Base-by-base conservation (phyloP, 2,888 invertebrate species). In the Tholera decimalis region DNA sequence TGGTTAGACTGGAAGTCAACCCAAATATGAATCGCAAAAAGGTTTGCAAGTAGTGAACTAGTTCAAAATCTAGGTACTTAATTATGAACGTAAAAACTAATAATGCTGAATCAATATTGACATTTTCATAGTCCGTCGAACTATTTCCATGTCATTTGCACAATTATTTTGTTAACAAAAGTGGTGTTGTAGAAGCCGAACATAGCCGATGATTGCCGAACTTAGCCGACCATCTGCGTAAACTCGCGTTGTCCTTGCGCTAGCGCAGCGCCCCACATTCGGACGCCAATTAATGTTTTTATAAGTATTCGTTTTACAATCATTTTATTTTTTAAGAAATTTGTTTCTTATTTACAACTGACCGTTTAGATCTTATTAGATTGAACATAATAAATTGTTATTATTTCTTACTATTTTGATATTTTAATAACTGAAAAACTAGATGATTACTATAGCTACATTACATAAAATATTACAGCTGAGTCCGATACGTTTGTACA, bases 251-350 rank as follows among this genome's bases (percentile, higher is more conserved):
- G 87, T 81, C 89, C 89, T 89, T 88, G 88, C 78, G 62, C 55
- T 57, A 60, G 79, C 74, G 79, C 77, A 71, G 39, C 82, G 88
- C 68, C 83, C 87, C 74, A 89, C 83, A 86, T 89, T 84, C 76
- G 57, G 33, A 50, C 46, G 51, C 56, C 58, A 72, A 63, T 73
- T 68, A 66, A 43, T 49, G 44, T 62, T 51, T 54, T n/a, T 50
- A 55, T 54, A n/a, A n/a, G n/a, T n/a, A 64, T 54, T 53, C 50
- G 50, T 50, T 66, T 55, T 61, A 22, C 39, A 66, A 50, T 49
- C n/a, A 39, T 5, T n/a, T n/a, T 33, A 30, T 13, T 28, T 24
- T 43, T 1, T 26, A n/a, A n/a, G n/a, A n/a, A n/a, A n/a, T n/a
- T n/a, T n/a, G 44, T 33, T 39, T 39, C 13, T 0, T 28, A 70